phyloP scores from a whole-genome alignment of 2,888 invertebrate species.

The Sarcophaga variegata region DNA sequence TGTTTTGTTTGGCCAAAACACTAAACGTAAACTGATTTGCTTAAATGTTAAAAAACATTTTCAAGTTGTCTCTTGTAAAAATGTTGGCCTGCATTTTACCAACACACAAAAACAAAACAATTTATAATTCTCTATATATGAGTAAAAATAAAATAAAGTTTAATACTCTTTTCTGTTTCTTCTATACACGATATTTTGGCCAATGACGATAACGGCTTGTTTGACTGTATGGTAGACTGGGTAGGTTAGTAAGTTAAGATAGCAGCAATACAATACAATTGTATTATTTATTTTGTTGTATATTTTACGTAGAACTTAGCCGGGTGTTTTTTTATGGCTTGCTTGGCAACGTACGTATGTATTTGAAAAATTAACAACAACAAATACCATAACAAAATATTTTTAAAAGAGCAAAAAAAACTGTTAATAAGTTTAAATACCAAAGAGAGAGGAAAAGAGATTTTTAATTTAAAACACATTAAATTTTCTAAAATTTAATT shows the following conservation, averaged over 20 bases:
- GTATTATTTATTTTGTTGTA: neutral
- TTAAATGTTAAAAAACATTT: constrained; percentile 41
- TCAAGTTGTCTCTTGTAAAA: neutral
- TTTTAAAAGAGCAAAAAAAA: neutral
- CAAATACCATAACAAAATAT: neutral
- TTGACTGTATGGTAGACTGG: neutral
- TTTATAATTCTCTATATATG: neutral
- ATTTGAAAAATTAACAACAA: neutral
- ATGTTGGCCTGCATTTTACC: constrained; percentile 20
- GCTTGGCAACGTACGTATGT: neutral
- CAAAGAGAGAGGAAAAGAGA: neutral
- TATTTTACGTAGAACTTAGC: neutral
- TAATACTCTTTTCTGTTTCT: neutral
- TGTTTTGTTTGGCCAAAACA: constrained; percentile 70
- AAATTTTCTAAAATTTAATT: too few species aligned
- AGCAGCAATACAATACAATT: neutral
- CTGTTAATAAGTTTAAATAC: neutral
- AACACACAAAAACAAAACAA: neutral
- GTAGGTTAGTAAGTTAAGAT: neutral
- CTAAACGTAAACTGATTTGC: constrained; percentile 72
- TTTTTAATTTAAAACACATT: too few species aligned
- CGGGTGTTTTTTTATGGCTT: neutral
- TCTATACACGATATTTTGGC: neutral
- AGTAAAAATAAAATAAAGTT: neutral
- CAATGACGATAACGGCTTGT: neutral